phyloP scores from a whole-genome alignment of 2,797 vertebrate species.

The Myotis pilosus region DNA sequence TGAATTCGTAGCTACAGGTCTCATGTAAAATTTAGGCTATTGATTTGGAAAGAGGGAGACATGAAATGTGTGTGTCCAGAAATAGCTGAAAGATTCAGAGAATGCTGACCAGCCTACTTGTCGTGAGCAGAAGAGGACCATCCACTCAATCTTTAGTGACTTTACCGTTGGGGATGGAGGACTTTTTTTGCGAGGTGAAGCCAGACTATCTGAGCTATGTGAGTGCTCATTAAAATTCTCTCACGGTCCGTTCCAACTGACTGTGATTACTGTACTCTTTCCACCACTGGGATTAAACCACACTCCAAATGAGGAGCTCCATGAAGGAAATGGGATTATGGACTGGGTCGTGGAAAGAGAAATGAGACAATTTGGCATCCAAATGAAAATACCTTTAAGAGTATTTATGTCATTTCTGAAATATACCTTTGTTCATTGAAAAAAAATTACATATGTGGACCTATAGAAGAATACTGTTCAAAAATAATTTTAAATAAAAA shows the following conservation, averaged over 20 bases:
- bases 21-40: constrained; percentile 19
- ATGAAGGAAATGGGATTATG: neutral
- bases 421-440: neutral
- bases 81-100: neutral
- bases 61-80: neutral
- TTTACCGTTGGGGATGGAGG: neutral
- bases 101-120: neutral
- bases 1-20: neutral
- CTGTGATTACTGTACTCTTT: neutral
- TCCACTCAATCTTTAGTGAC: neutral
- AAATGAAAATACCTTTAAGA: neutral
- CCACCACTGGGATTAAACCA: neutral
- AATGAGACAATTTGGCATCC: neutral
- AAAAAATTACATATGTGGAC: neutral
- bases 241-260: neutral
- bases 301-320: neutral
- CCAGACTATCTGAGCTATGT: neutral
- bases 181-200: neutral
- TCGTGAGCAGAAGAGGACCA: neutral
- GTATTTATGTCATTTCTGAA: neutral
- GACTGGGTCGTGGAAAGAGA: neutral
- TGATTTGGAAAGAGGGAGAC: neutral
- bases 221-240: neutral
- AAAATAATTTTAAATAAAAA: constrained; percentile 11
- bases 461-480: neutral